These are phyloP conservation scores for Tenodera sinensis DNA, from an alignment of 2,888 invertebrate species.

Conservation along the genomic window DNA sequence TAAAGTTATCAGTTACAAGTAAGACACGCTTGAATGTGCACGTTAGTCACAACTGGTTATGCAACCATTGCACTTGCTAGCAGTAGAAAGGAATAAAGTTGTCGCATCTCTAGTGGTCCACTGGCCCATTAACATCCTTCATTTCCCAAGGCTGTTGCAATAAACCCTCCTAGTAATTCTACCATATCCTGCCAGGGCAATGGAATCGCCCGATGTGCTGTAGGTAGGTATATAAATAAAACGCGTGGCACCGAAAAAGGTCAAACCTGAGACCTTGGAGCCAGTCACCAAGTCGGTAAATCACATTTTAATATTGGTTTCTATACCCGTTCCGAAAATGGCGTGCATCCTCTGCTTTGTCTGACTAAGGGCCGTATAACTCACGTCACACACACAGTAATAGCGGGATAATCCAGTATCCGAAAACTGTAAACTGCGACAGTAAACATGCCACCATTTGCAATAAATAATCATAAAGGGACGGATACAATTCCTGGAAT, in stretches of 20 bases:
- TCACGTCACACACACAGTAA: not conserved
- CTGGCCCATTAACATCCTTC: not conserved
- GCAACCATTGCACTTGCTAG: not conserved
- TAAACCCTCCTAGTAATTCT: not conserved
- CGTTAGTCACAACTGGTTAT: not conserved
- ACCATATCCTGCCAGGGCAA: not conserved
- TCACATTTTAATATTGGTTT: not conserved
- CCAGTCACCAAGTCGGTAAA: not conserved
- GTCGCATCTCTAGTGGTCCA: not conserved
- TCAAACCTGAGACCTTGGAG: not conserved
- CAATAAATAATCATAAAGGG: not conserved
- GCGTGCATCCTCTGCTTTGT: not conserved
- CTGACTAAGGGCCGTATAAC: not conserved
- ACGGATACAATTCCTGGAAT: not conserved
- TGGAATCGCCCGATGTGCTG: not conserved
- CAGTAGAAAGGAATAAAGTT: not conserved
- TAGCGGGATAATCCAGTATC: not conserved
- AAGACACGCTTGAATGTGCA: too few relatives aligned
- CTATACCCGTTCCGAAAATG: not conserved
- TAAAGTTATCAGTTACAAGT: too few relatives aligned
- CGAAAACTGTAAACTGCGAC: not conserved
- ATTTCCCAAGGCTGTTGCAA: not conserved
- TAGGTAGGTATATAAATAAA: not conserved
- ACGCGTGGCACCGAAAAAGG: not conserved
- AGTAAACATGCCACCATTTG: not conserved